Evolutionary conservation across 2,797 vertebrate genomes (phyloP).

Genomic region (Neopelma chrysocephalum): DNA sequence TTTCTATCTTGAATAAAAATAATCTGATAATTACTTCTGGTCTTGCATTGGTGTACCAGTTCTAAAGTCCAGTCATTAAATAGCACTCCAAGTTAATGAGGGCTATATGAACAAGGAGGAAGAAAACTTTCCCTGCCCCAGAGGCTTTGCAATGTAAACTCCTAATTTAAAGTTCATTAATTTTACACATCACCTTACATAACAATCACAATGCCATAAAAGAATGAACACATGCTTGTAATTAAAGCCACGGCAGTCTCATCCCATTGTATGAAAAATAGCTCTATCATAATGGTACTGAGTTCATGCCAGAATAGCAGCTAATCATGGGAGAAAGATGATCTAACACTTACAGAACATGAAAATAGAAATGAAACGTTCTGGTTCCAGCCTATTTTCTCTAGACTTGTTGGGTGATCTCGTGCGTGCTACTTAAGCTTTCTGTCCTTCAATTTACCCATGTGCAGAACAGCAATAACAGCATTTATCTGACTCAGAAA

Average conservation of each 20-base stretch:
- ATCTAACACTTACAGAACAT: slow-evolving; percentile 68
- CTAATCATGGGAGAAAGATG: slow-evolving; percentile 71
- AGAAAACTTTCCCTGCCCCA: neutral
- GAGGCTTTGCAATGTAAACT: slow-evolving; percentile 37
- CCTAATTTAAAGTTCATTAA: slow-evolving; percentile 53
- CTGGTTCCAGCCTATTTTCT: slow-evolving; percentile 28
- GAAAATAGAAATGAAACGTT: slow-evolving; percentile 47
- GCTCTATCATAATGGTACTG: slow-evolving; percentile 65
- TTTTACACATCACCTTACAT: slow-evolving; percentile 65
- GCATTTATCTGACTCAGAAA: slow-evolving; percentile 47
- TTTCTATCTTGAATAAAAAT: neutral
- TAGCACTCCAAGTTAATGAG: neutral
- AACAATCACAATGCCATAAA: slow-evolving; percentile 57
- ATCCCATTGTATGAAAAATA: slow-evolving; percentile 70
- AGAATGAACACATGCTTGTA: slow-evolving; percentile 63
- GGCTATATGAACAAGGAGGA: neutral
- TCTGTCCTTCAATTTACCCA: neutral
- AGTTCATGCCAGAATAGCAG: slow-evolving; percentile 63
- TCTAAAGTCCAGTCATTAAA: neutral
- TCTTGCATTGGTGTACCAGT: neutral
- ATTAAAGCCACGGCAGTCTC: slow-evolving; percentile 64
- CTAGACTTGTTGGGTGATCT: slow-evolving; percentile 58
- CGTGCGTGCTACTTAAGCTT: slow-evolving; percentile 34
- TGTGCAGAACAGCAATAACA: neutral
- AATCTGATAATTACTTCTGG: neutral